Evolutionary conservation across 2,797 vertebrate species (phyloP), one percentile per base, ranked within the genome.

Genomic region (Perdix hodgsoniae): DNA sequence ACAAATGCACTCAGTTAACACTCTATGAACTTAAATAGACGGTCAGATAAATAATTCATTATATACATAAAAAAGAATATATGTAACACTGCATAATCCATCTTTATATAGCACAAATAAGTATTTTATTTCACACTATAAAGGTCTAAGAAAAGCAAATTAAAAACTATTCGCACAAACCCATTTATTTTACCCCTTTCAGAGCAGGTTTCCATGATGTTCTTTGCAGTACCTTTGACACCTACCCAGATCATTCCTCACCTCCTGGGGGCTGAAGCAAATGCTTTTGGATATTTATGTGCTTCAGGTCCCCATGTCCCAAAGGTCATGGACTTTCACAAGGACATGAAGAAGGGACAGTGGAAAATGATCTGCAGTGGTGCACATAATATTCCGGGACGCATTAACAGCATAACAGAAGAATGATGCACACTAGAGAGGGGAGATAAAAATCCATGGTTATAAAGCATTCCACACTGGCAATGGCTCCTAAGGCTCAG

Each of bases 11-110:
- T 13, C 35, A 37, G 9, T 59, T n/a, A 71, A 60, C 8, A 54
- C 63, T 76, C 39, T 77, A 42, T 77, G 91, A 83, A 73, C 3
- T 35, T n/a, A 63, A 88, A 77, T 47, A 79, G 89, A 79, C 21
- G 63, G 49, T 40, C 29, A 80, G 82, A 76, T 85, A 70, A 74
- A 73, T 11, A 85, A 85, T 80, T 77, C 10, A 73, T 81, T 83
- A 59, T 61, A 49, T 33, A n/a, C 44, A 60, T 54, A 45, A 44
- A 37, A 45, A 80, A 49, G 0, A 17, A 33, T 44, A 81, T 13
- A 14, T 0, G 2, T 85, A 19, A 54, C 6, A 63, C 13, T 54
- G 10, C 13, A 39, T 54, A 49, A 6, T 45, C 19, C 22, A n/a
- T 45, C 50, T 79, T 74, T 33, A 70, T 57, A 71, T 67, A 71